A percentile compares a stretch with the other conserved stretches of the same genome.
phyloP scores from a whole-genome alignment of 1,140 invertebrate species.

The Vollenhovia emeryi region DNA sequence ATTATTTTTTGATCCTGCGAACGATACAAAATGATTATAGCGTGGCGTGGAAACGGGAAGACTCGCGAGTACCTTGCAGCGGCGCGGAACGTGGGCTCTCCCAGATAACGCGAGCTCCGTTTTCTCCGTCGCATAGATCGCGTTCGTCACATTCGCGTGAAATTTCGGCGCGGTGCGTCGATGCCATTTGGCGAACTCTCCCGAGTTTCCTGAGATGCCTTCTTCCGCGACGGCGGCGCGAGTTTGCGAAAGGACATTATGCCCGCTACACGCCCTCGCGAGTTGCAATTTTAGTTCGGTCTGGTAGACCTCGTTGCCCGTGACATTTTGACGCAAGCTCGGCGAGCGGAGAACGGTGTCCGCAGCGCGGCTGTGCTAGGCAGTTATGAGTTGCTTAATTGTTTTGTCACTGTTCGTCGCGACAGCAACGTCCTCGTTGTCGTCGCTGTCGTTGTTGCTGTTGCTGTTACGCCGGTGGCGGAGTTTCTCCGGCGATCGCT shows the following conservation, averaged over 20 bases:
- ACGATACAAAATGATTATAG: neutral
- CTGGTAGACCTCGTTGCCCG: constrained; percentile 82
- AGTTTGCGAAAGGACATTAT: constrained; percentile 76
- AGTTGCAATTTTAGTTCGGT: constrained; percentile 82
- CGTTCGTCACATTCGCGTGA: neutral
- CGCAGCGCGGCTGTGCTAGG: constrained; percentile 76
- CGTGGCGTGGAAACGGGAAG: neutral
- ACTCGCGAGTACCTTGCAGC: neutral
- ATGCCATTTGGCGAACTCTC: constrained; percentile 53
- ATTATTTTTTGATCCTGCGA: neutral
- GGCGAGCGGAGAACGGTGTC: constrained; percentile 72
- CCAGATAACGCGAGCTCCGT: neutral
- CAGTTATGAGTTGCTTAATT: constrained; percentile 85
- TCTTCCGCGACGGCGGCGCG: constrained; percentile 64
- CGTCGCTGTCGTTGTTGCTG: constrained; percentile 50
- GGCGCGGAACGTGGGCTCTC: neutral
- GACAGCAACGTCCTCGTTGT: constrained; percentile 44
- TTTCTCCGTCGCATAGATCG: neutral
- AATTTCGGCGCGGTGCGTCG: constrained; percentile 11
- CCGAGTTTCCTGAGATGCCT: constrained; percentile 33
- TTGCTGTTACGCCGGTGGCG: constrained; percentile 33
- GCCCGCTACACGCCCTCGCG: constrained; percentile 73
- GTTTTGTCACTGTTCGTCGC: constrained; percentile 82
- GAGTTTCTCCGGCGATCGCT: constrained; percentile 68
- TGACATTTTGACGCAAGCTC: constrained; percentile 84